Evolutionary conservation across 1,140 invertebrate genomes (phyloP).

Genomic region (Pseudomyrmex pallidus): DNA sequence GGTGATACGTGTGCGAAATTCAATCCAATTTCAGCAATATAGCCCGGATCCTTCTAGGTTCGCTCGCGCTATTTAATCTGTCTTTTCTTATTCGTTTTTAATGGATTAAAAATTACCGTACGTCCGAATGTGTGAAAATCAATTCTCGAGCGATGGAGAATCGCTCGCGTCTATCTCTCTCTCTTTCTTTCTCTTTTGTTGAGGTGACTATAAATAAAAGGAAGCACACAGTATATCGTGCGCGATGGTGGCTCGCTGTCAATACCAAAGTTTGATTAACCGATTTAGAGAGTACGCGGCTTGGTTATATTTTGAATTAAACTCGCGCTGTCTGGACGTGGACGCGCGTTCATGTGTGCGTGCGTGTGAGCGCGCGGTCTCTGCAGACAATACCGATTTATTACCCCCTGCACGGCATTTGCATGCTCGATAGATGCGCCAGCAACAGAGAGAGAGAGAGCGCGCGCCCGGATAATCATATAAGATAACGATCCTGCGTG

Average conservation of each 20-base stretch:
- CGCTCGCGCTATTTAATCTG: constrained; percentile 22
- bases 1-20: constrained; percentile 22
- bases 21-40: constrained; percentile 47
- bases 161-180: not conserved
- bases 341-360: not conserved
- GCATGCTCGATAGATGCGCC: constrained; percentile 43
- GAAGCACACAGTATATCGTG: not conserved
- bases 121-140: not conserved
- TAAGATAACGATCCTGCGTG: constrained; percentile 55
- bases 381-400: constrained; percentile 56
- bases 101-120: constrained; percentile 25
- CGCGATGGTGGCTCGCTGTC: not conserved
- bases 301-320: constrained; percentile 54
- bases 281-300: constrained; percentile 10
- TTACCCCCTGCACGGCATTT: constrained; percentile 34
- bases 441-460: constrained; percentile 26
- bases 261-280: constrained; percentile 47
- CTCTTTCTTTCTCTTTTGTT: not conserved
- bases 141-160: not conserved
- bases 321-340: not conserved
- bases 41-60: not conserved
- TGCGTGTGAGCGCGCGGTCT: not conserved
- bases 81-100: constrained; percentile 31
- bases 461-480: constrained; percentile 42
- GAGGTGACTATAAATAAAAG: constrained; percentile 38